Percentiles rank a stretch among this genome's conserved stretches.
These are phyloP conservation scores for Harpagus bidentatus DNA, from an alignment of 2,113 vertebrate species.

Conservation along the genomic window DNA sequence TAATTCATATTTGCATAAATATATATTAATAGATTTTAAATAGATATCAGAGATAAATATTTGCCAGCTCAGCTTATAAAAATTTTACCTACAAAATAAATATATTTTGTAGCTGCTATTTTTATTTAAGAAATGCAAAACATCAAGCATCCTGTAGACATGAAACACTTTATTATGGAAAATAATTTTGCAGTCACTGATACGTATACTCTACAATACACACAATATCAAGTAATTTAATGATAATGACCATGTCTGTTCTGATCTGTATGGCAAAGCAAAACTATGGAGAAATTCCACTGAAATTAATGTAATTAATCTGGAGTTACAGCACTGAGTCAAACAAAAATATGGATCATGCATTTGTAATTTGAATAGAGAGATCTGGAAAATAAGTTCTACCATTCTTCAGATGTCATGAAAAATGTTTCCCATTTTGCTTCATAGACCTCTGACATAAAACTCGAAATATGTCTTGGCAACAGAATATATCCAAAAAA, in stretches of 20 bases:
- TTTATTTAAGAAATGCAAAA: neutral
- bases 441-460: neutral
- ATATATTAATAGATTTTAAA: neutral
- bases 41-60: neutral
- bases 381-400: neutral
- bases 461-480: neutral
- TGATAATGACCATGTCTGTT: neutral
- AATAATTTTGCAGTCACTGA: neutral
- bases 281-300: neutral
- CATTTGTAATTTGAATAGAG: neutral
- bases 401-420: neutral
- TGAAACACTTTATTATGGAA: neutral
- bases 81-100: neutral
- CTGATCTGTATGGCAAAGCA: neutral
- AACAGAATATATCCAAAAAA: neutral
- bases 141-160: neutral
- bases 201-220: neutral
- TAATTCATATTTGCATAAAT: neutral
- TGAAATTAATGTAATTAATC: neutral
- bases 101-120: neutral
- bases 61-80: neutral
- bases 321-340: neutral
- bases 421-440: neutral
- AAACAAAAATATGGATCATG: neutral
- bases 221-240: neutral